Conservation (phyloP, 1,140 invertebrate genomes). For the Maniola jurtina region DNA sequence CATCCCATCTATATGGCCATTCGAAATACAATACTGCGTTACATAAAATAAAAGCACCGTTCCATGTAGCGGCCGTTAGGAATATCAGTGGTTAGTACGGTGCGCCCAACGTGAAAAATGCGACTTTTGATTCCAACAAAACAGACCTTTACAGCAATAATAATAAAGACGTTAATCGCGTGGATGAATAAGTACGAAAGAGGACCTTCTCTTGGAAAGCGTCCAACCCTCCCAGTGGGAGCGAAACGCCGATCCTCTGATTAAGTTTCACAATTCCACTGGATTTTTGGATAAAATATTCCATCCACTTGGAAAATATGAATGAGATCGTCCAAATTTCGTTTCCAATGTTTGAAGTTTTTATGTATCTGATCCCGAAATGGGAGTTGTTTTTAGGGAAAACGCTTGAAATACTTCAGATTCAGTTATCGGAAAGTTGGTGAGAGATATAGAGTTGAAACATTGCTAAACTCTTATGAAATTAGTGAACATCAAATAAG, state of each 20-base stretch:
- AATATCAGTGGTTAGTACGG: conserved; percentile 22
- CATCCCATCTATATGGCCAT: conserved; percentile 16
- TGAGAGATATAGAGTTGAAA: too few relatives aligned
- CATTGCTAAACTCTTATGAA: too few relatives aligned
- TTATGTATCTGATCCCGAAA: neutral
- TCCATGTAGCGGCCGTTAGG: conserved; percentile 20
- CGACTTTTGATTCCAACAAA: conserved; percentile 6
- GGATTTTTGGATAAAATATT: conserved; percentile 31
- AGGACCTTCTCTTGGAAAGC: conserved; percentile 19
- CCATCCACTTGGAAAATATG: conserved; percentile 20
- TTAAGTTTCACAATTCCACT: conserved; percentile 31
- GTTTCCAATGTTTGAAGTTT: conserved; percentile 5
- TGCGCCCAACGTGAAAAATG: neutral
- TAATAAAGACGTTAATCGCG: conserved; percentile 12
- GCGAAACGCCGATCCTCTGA: conserved; percentile 25
- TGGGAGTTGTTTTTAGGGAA: neutral
- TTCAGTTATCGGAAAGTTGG: too few relatives aligned
- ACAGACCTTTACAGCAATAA: conserved; percentile 8
- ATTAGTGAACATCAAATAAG: too few relatives aligned
- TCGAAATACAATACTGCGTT: conserved; percentile 27
- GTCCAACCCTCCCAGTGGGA: conserved; percentile 25
- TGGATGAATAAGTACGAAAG: neutral
- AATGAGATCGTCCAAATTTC: conserved; percentile 12
- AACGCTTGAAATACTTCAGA: too few relatives aligned
- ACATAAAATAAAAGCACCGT: conserved; percentile 32